These are phyloP conservation scores for Choloepus didactylus DNA, from an alignment of 2,797 vertebrate genomes.

Conservation along the genomic window DNA sequence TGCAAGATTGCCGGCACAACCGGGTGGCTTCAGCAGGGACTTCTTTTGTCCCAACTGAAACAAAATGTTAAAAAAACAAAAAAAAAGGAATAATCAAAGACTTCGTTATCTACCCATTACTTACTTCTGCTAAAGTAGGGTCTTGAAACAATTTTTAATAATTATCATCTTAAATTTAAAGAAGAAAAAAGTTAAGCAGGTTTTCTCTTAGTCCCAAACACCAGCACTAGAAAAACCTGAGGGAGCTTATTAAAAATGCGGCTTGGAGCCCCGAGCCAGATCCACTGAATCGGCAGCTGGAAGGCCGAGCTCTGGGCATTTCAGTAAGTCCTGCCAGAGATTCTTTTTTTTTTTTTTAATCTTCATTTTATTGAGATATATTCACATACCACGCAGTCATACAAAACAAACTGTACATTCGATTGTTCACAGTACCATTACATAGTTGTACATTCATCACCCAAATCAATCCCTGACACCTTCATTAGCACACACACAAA, in stretches of 20 bases:
- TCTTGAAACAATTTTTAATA: not conserved
- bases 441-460: too few relatives aligned
- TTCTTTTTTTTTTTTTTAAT: not conserved
- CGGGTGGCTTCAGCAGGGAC: slow-evolving; percentile 87
- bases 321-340: not conserved
- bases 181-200: not conserved
- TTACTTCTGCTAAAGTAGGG: not conserved
- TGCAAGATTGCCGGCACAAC: slow-evolving; percentile 18
- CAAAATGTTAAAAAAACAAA: not conserved
- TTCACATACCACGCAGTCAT: too few relatives aligned
- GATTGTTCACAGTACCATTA: too few relatives aligned
- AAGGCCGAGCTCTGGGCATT: not conserved
- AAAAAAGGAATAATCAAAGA: not conserved
- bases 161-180: not conserved
- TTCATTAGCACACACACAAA: too few relatives aligned
- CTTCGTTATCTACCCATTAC: not conserved
- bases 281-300: fast-evolving
- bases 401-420: too few relatives aligned
- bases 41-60: slow-evolving; percentile 87
- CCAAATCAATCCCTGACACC: too few relatives aligned
- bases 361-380: too few relatives aligned
- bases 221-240: fast-evolving
- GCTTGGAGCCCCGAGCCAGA: not conserved
- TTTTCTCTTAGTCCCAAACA: not conserved
- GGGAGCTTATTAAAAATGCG: fast-evolving